Base-by-base conservation (phyloP, 23 tunicate genomes). In the Corella eumyota region DNA sequence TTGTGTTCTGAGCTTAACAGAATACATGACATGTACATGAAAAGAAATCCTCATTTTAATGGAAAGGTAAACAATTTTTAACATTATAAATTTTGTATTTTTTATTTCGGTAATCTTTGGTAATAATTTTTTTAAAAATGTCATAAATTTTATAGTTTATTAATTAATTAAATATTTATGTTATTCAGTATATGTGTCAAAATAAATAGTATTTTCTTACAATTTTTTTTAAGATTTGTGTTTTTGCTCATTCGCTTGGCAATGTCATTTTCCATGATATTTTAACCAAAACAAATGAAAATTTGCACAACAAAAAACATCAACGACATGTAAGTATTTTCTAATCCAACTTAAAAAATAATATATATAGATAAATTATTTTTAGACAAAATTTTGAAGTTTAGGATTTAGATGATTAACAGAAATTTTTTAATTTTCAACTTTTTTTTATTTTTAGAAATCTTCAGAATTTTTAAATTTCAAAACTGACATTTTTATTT, bases 181-280 rank as follows among this genome's bases (percentile, higher is more conserved):
- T n/a, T n/a, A n/a, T n/a, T n/a, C n/a, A n/a, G n/a, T n/a, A n/a
- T n/a, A n/a, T n/a, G n/a, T n/a, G n/a, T 9, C 13, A 40, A 40
- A 9, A 40, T 40, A 9, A 11, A 9, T 40, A 40, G 48, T 15
- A 9, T 40, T 15, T 40, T 40, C 11, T 40, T 15, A 40, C 48
- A 23, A 9, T 9, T 62, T 25, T 22, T 45, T 45, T 27, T 64
- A 46, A 78, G 85, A 62, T 78, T 21, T 25, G 57, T 26, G 69
- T 79, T 2, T 56, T 88, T 46, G 80, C 88, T 25, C 96, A 88
- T 64, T 88, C 96, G 11, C 72, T 88, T 1, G 96, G 96, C 3
- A 34, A 40, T 44, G 83, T 88, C 17, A 73, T 88, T 30, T 58
- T 88, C 49, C 86, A 78, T 64, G 96, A 88, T 56, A 73, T 88